Evolutionary conservation across 2,797 vertebrate species (phyloP).

Genomic region (Tinamus major): DNA sequence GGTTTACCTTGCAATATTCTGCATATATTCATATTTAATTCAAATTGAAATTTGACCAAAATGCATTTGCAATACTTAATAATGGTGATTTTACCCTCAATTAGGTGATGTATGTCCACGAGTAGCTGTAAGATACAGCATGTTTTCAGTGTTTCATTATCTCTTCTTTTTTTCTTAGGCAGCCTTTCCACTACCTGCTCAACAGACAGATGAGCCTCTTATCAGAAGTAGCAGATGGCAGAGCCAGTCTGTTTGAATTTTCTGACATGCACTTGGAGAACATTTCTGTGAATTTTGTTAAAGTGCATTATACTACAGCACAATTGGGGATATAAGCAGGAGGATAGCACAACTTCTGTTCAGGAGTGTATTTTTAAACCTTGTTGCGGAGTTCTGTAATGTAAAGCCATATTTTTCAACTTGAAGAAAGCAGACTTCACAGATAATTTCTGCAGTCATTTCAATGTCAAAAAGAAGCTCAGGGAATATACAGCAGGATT

Average conservation of each 20-base stretch:
- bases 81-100: conserved; percentile 73
- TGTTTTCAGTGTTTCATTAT: conserved; percentile 73
- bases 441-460: neutral
- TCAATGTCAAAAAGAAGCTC: neutral
- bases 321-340: conserved; percentile 62
- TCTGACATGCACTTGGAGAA: conserved; percentile 69
- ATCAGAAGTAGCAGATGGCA: conserved; percentile 82
- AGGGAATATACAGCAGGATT: neutral
- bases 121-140: conserved; percentile 60
- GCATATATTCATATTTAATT: conserved; percentile 52
- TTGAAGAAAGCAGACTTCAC: neutral
- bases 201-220: conserved; percentile 80
- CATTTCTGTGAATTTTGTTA: conserved; percentile 69
- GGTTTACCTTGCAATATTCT: conserved; percentile 22
- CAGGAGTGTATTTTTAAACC: conserved; percentile 51
- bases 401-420: neutral
- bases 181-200: conserved; percentile 70
- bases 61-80: conserved; percentile 30
- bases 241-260: conserved; percentile 75
- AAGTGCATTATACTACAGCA: conserved; percentile 63
- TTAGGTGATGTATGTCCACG: conserved; percentile 70
- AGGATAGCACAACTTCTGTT: conserved; percentile 56
- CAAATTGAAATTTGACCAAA: conserved; percentile 41
- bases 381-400: neutral
- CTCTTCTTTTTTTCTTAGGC: conserved; percentile 38